phyloP scores from a whole-genome alignment of 2,888 invertebrate genomes.

The Caenorhabditis angaria region DNA sequence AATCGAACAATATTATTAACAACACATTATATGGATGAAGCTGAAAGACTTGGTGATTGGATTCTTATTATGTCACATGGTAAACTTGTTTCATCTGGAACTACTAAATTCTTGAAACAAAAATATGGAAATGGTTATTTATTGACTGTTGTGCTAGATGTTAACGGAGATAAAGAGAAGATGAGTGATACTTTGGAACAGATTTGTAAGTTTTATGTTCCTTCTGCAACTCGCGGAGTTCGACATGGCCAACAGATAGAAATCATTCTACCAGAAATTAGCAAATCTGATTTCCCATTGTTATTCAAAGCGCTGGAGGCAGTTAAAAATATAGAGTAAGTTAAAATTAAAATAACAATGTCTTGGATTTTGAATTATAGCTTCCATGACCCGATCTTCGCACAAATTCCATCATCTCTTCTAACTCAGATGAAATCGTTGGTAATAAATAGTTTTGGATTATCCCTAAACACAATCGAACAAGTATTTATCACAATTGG shows the following conservation, averaged over 20 bases:
- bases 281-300: conserved; percentile 19
- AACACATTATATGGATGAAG: conserved; percentile 65
- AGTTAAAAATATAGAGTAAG: conserved; percentile 27
- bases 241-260: conserved; percentile 45
- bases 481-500: conserved; percentile 50
- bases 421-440: conserved; percentile 19
- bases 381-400: too few species aligned
- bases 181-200: conserved; percentile 15
- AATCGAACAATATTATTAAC: conserved; percentile 17
- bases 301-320: conserved; percentile 34
- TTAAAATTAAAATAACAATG: too few species aligned
- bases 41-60: conserved; percentile 67
- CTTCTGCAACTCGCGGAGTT: conserved; percentile 28
- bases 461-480: conserved; percentile 64
- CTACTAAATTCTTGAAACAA: conserved; percentile 58
- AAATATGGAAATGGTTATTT: conserved; percentile 65
- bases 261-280: conserved; percentile 35
- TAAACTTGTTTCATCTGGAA: conserved; percentile 58
- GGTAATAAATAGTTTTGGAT: conserved; percentile 52
- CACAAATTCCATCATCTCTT: conserved; percentile 23
- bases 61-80: conserved; percentile 67
- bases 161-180: conserved; percentile 22
- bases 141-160: conserved; percentile 52
- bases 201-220: conserved; percentile 26
- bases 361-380: too few species aligned